Conservation (phyloP, 2,888 invertebrate genomes). For the Drosophila paranaensis region DNA sequence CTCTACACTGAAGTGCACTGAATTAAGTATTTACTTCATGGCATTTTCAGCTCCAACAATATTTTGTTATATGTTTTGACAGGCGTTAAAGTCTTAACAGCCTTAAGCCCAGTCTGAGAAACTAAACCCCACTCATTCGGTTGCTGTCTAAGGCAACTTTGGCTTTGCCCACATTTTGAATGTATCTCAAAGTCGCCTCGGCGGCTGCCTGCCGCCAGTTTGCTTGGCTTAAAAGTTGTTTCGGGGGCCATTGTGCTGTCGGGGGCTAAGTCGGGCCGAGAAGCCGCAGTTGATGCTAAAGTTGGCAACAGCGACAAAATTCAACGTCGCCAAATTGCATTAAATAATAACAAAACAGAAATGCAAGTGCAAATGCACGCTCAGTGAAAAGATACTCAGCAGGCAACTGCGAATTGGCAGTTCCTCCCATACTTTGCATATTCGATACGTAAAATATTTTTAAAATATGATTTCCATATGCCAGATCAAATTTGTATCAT, state of each 20-base stretch:
- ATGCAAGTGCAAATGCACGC: too few relatives aligned
- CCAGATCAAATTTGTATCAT: too few relatives aligned
- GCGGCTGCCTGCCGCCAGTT: background rate
- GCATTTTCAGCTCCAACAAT: background rate
- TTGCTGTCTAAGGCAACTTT: background rate
- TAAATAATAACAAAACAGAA: constrained; percentile 47
- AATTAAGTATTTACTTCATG: background rate
- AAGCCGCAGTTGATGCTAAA: constrained; percentile 26
- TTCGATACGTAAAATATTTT: too few relatives aligned
- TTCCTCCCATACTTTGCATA: background rate
- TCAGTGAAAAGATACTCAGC: background rate
- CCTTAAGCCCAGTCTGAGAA: constrained; percentile 1
- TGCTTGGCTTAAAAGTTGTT: constrained; percentile 24
- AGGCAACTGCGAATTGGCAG: background rate
- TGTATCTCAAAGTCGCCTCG: constrained; percentile 8
- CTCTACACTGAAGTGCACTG: background rate
- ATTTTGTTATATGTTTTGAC: constrained; percentile 1
- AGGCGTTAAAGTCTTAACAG: constrained; percentile 2
- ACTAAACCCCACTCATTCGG: constrained; percentile 2
- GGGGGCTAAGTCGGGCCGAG: background rate
- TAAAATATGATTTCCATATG: too few relatives aligned
- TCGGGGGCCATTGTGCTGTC: background rate
- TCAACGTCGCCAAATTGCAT: constrained; percentile 58
- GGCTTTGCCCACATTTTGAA: constrained; percentile 8
- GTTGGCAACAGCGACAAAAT: constrained; percentile 26